A percentile compares a stretch with the other conserved stretches of the same genome.
These are phyloP conservation scores for Thryonomys swinderianus DNA, from an alignment of 2,113 vertebrate genomes.

Conservation along the genomic window DNA sequence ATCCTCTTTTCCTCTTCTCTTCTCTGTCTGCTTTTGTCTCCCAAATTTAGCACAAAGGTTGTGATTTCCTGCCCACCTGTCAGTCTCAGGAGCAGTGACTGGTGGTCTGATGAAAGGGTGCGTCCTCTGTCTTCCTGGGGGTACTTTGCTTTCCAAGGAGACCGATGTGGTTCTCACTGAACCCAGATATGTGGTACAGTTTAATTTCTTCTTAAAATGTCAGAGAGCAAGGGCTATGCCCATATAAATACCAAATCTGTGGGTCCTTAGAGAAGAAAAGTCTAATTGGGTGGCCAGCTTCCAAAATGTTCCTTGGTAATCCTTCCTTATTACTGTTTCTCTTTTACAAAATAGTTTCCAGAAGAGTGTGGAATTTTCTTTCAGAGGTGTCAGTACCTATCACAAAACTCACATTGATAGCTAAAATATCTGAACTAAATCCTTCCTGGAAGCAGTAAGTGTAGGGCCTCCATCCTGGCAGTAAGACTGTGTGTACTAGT, in stretches of 20 bases:
- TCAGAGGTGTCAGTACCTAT: slow-evolving; percentile 67
- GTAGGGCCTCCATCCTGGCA: background rate
- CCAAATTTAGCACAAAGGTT: slow-evolving; percentile 42
- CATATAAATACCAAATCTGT: slow-evolving; percentile 59
- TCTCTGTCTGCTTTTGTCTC: slow-evolving; percentile 20
- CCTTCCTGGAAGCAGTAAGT: slow-evolving; percentile 11
- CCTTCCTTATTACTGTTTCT: slow-evolving; percentile 55
- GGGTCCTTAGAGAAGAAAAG: slow-evolving; percentile 70
- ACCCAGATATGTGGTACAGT: slow-evolving; percentile 52
- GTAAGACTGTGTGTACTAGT: slow-evolving; percentile 15
- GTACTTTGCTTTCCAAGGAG: slow-evolving; percentile 61
- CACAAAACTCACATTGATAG: slow-evolving; percentile 45
- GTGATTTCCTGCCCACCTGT: slow-evolving; percentile 32
- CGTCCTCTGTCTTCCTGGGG: slow-evolving; percentile 75
- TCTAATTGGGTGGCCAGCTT: slow-evolving; percentile 59
- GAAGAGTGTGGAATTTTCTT: slow-evolving; percentile 68
- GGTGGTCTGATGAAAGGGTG: slow-evolving; percentile 49
- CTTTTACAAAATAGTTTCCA: slow-evolving; percentile 76
- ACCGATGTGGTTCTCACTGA: slow-evolving; percentile 10
- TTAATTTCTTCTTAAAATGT: slow-evolving; percentile 70
- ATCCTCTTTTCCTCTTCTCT: background rate
- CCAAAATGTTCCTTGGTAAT: slow-evolving; percentile 68
- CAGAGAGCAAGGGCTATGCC: slow-evolving; percentile 41
- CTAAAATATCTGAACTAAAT: slow-evolving; percentile 56
- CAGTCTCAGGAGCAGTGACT: slow-evolving; percentile 11